A percentile compares a stretch with the other conserved stretches of the same genome.
These are phyloP conservation scores for Enchytraeus crypticus DNA, from an alignment of 2,888 invertebrate genomes.

Conservation along the genomic window DNA sequence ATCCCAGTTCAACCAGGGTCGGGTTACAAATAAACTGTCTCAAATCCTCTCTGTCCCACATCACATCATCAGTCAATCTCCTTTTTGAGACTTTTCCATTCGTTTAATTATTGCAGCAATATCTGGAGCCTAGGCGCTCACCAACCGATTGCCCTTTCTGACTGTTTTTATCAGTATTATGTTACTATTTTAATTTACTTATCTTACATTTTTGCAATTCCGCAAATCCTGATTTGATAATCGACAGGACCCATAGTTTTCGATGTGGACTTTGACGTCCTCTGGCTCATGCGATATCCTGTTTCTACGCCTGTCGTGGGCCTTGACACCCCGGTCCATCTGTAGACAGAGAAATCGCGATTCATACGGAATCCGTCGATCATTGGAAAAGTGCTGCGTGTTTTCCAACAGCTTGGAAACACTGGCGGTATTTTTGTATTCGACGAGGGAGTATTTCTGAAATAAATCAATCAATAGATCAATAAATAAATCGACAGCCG, in stretches of 20 bases:
- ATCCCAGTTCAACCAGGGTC: too few species aligned
- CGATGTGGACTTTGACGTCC: neutral
- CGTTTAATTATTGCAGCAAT: too few species aligned
- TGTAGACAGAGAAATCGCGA: slow-evolving; percentile 8
- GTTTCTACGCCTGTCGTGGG: neutral
- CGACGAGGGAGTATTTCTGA: slow-evolving; percentile 10
- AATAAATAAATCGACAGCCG: too few species aligned
- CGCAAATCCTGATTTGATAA: slow-evolving; percentile 1
- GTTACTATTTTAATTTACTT: too few species aligned
- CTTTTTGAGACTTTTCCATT: too few species aligned
- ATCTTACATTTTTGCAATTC: slow-evolving; percentile 1
- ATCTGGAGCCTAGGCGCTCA: too few species aligned
- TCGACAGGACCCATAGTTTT: neutral
- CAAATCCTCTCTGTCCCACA: too few species aligned
- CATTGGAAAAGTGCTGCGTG: slow-evolving; percentile 9
- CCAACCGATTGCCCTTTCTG: too few species aligned
- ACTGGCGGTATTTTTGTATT: slow-evolving; percentile 1
- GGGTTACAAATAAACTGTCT: too few species aligned
- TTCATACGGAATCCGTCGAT: slow-evolving; percentile 7
- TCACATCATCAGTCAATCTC: too few species aligned
- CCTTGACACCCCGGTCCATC: neutral
- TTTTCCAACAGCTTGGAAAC: neutral
- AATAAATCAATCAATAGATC: neutral
- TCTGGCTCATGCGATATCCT: too few species aligned
- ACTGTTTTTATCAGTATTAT: too few species aligned